Conservation (phyloP, 2,113 vertebrate species). For the Glareola pratincola region DNA sequence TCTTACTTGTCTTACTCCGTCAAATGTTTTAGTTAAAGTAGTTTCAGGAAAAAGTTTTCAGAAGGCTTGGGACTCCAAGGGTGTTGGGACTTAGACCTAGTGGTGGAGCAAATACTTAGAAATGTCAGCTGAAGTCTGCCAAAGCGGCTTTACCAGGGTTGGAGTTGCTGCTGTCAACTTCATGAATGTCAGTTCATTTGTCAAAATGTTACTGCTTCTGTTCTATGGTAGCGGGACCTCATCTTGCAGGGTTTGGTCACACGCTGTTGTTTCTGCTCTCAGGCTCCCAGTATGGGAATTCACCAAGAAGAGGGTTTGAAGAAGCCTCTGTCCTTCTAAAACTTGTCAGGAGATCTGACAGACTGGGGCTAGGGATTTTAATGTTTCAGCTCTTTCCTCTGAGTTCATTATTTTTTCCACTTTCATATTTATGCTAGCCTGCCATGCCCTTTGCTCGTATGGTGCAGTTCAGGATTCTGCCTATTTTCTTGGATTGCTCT, state of each 20-base stretch:
- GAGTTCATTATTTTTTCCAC: background rate
- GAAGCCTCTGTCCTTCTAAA: background rate
- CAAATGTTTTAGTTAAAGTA: background rate
- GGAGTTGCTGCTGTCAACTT: background rate
- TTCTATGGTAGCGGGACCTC: background rate
- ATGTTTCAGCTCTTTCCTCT: fast-evolving
- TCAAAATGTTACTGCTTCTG: background rate
- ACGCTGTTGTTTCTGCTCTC: background rate
- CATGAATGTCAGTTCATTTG: background rate
- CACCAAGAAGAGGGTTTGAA: background rate
- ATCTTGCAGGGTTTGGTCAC: background rate
- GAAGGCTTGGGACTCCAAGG: background rate
- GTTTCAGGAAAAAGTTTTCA: background rate
- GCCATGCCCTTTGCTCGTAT: background rate
- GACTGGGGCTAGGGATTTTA: background rate
- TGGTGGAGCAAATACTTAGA: fast-evolving
- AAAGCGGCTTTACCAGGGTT: background rate
- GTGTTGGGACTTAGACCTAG: background rate
- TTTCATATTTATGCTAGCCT: background rate
- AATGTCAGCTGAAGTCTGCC: background rate
- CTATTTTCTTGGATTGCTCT: background rate
- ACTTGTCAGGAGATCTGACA: background rate
- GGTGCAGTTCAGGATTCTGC: background rate
- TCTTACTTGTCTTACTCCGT: background rate
- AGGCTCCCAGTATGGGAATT: background rate